phyloP scores from a whole-genome alignment of 2,113 vertebrate species.

The Polyodon spathula region DNA sequence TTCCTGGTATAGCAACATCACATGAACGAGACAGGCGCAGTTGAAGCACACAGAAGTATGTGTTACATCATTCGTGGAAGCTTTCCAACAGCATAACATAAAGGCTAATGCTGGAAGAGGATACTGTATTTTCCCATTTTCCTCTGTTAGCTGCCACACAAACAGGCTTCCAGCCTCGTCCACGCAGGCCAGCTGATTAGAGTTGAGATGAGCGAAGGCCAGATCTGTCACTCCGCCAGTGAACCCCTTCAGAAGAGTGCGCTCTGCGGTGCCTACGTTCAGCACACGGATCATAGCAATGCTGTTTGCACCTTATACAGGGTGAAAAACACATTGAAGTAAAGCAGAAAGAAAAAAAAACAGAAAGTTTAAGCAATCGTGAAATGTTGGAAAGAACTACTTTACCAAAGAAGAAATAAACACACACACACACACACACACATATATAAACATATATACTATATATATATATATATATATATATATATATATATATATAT shows the following conservation, averaged over 20 bases:
- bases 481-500: too few species aligned
- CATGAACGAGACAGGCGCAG: too few species aligned
- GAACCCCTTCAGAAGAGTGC: constrained; percentile 88
- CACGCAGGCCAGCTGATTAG: constrained; percentile 82
- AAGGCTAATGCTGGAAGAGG: constrained; percentile 30
- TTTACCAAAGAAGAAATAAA: too few species aligned
- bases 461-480: too few species aligned
- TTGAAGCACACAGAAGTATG: too few species aligned
- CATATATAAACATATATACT: too few species aligned
- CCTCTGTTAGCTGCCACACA: constrained; percentile 84
- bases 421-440: too few species aligned
- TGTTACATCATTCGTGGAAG: neutral
- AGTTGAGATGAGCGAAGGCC: constrained; percentile 92
- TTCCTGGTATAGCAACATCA: too few species aligned
- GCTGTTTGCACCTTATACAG: constrained; percentile 89
- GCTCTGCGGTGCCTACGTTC: constrained; percentile 71
- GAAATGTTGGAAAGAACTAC: too few species aligned
- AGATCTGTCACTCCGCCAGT: constrained; percentile 83
- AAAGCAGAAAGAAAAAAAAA: constrained; percentile 12
- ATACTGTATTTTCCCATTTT: constrained; percentile 88
- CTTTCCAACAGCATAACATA: neutral
- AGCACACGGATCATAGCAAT: constrained; percentile 88
- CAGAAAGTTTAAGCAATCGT: too few species aligned
- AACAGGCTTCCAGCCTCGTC: constrained; percentile 93
- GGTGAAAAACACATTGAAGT: neutral